Evolutionary conservation across 2,113 vertebrate species (phyloP).

Genomic region (Anarrhichthys ocellatus): DNA sequence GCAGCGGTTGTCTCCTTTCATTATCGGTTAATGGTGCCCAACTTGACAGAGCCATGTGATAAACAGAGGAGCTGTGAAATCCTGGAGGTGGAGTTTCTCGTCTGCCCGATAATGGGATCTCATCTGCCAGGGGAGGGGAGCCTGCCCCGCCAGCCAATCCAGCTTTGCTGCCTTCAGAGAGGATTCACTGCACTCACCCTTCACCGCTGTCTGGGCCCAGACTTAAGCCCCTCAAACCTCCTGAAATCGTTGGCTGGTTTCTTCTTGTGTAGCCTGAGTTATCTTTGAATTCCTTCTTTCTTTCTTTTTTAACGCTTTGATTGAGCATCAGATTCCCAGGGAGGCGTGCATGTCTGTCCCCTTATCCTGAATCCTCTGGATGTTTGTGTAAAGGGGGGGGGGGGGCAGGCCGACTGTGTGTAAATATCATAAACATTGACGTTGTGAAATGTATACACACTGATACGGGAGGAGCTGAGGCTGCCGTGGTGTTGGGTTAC

Average conservation of each 20-base stretch:
- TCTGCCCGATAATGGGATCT: slow-evolving; percentile 84
- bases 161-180: slow-evolving; percentile 67
- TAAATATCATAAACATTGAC: slow-evolving; percentile 75
- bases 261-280: background rate
- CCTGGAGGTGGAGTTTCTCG: slow-evolving; percentile 88
- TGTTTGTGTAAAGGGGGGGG: slow-evolving; percentile 38
- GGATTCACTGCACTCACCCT: slow-evolving; percentile 68
- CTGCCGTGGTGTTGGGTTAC: slow-evolving; percentile 71
- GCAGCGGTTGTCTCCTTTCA: slow-evolving; percentile 95
- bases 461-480: slow-evolving; percentile 70
- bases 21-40: slow-evolving; percentile 97
- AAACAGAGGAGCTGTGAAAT: slow-evolving; percentile 92
- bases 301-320: slow-evolving; percentile 13
- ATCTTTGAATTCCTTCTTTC: background rate
- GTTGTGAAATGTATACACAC: slow-evolving; percentile 76
- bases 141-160: slow-evolving; percentile 69
- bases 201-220: slow-evolving; percentile 56
- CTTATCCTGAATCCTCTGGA: slow-evolving; percentile 31
- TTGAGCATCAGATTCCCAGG: background rate
- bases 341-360: slow-evolving; percentile 9
- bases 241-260: slow-evolving; percentile 38
- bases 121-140: slow-evolving; percentile 73
- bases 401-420: slow-evolving; percentile 49
- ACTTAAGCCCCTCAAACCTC: slow-evolving; percentile 49
- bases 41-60: slow-evolving; percentile 95